These are phyloP conservation scores for Aricia artaxerxes DNA, from an alignment of 2,888 invertebrate species.

Conservation along the genomic window DNA sequence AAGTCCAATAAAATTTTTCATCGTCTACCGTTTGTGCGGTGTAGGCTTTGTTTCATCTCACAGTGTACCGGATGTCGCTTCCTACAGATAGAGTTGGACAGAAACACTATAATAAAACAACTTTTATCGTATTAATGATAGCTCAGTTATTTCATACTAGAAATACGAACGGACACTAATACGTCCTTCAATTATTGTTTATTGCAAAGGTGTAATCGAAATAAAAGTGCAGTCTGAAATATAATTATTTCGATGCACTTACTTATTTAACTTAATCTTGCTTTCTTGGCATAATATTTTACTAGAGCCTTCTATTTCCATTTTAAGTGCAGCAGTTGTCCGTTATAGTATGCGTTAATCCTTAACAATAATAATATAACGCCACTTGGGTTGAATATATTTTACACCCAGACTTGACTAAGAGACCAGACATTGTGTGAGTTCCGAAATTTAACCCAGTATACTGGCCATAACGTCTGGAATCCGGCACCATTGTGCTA, in stretches of 20 bases:
- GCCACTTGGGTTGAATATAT: neutral
- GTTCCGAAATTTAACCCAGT: neutral
- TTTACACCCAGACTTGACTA: neutral
- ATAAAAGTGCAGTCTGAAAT: too few species aligned
- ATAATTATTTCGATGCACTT: too few species aligned
- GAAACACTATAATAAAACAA: neutral
- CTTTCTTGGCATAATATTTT: neutral
- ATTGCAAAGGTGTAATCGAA: too few species aligned
- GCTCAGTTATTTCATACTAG: neutral
- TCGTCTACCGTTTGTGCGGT: slow-evolving; percentile 21
- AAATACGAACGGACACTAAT: too few species aligned
- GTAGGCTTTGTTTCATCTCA: slow-evolving; percentile 25
- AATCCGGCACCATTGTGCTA: neutral
- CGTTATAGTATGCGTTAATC: neutral
- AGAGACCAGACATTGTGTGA: neutral
- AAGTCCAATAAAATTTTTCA: slow-evolving; percentile 31
- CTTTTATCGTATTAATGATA: neutral
- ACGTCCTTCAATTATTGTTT: too few species aligned
- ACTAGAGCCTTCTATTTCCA: neutral
- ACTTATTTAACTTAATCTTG: too few species aligned
- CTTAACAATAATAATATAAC: neutral
- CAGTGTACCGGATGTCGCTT: neutral
- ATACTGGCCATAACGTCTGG: neutral
- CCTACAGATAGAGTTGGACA: neutral
- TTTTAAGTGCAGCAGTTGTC: neutral